These are phyloP conservation scores for Colletes gigas DNA, from an alignment of 1,140 invertebrate species.

Conservation along the genomic window DNA sequence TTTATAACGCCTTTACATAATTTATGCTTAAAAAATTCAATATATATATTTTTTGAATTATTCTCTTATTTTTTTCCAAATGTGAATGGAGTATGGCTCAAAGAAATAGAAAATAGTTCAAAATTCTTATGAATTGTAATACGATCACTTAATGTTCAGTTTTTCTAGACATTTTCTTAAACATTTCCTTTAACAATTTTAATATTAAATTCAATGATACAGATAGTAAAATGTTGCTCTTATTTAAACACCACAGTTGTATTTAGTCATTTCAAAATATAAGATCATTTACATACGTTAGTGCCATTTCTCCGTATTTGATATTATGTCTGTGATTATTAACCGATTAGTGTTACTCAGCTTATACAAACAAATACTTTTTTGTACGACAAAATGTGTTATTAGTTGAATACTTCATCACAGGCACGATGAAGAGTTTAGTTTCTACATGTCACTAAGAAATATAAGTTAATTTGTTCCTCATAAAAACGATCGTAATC, in stretches of 20 bases:
- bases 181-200: background rate
- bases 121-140: background rate
- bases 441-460: conserved; percentile 39
- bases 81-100: conserved; percentile 22
- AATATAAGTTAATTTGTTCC: conserved; percentile 32
- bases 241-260: conserved; percentile 32
- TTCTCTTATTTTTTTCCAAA: conserved; percentile 21
- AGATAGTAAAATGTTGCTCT: conserved; percentile 20
- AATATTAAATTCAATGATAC: background rate
- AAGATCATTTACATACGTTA: conserved; percentile 51
- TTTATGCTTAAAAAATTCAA: conserved; percentile 21
- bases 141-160: background rate
- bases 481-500: conserved; percentile 35
- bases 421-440: background rate
- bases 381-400: conserved; percentile 68
- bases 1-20: conserved; percentile 34
- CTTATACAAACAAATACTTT: conserved; percentile 2
- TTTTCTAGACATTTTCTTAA: background rate
- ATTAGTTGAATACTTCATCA: conserved; percentile 57
- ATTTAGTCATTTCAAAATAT: conserved; percentile 38
- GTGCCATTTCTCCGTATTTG: conserved; percentile 72
- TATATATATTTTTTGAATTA: conserved; percentile 30
- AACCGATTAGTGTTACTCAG: conserved; percentile 61
- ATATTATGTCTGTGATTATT: conserved; percentile 74
- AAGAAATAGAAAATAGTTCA: conserved; percentile 26